Base-by-base conservation (phyloP, 2,888 invertebrate species). In the Heterodera filipjevi region DNA sequence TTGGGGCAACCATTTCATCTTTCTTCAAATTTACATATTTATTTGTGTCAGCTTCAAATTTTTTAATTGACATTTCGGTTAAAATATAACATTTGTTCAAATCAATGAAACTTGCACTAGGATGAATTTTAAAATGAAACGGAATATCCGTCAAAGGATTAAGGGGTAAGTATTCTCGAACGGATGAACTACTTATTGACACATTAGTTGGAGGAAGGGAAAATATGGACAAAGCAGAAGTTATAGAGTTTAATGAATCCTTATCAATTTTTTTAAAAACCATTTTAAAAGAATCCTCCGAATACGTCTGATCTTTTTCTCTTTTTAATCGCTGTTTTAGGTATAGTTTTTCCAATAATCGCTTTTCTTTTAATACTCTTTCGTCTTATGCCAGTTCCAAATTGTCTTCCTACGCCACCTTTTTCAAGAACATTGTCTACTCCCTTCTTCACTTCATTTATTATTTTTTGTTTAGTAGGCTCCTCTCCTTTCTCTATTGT, bases 271-370 rank as follows among this genome's bases (percentile, higher is more conserved):
- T 53, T 5, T 53, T 16, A 6, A 59, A 59, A 1, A 10, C 27
- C 59, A 53, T 16, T 53, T 53, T 72, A 33, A 49, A 77, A 35
- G 35, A 16, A 78, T 35, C 3, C 16, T 14, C 78, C 73, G 53
- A 74, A 77, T 16, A 71, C 39, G 49, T 77, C 77, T 6, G 39
- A 46, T 44, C 39, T 44, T 77, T 77, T 74, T 77, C 70, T n/a
- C 59, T 59, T 59, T 0, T 59, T n/a, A n/a, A 59, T 59, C 8
- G 27, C 6, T 8, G n/a, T n/a, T 39, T 32, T 39, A 33, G 39
- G 22, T 22, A 59, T 22, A 19, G 59, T 39, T 72, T 72, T 72
- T 39, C 72, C 72, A 33, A 72, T 59, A 19, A 72, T 22, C 22
- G 33, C 8, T 6, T 33, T 71, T 3, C 30, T 35, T 53, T 71